phyloP scores from a whole-genome alignment of 2,797 vertebrate species.

The Etheostoma perlongum region DNA sequence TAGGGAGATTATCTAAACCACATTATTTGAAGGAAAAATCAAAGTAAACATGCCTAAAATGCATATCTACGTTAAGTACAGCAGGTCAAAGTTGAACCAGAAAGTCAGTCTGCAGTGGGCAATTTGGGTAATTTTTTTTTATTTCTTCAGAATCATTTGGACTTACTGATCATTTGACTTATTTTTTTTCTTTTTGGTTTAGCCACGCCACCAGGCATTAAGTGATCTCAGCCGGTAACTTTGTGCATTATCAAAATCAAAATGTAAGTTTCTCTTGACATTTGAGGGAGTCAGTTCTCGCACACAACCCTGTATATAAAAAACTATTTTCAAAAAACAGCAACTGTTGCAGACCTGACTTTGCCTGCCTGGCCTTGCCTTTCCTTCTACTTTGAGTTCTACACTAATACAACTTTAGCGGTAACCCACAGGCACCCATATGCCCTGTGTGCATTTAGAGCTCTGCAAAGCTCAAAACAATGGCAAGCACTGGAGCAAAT shows the following conservation, averaged over 20 bases:
- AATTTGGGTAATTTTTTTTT: not conserved
- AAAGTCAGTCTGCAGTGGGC: not conserved
- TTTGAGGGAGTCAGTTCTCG: not conserved
- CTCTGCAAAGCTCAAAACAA: constrained; percentile 32
- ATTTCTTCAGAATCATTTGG: too few species aligned
- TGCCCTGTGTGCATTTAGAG: constrained; percentile 10
- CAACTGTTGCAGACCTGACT: not conserved
- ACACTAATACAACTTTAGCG: constrained; percentile 2
- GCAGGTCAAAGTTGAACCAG: too few species aligned
- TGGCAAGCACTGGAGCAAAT: constrained; percentile 35
- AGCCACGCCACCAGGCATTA: not conserved
- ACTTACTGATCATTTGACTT: too few species aligned
- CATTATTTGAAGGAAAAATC: too few species aligned
- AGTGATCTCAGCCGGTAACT: too few species aligned
- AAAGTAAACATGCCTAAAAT: too few species aligned
- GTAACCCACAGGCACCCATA: not conserved
- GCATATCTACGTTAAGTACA: too few species aligned
- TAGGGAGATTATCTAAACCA: too few species aligned
- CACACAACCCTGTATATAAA: not conserved
- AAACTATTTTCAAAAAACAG: not conserved
- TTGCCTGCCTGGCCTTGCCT: not conserved
- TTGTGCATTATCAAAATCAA: not conserved
- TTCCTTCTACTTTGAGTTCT: constrained; percentile 14
- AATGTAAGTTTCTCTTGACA: not conserved
- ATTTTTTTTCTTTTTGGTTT: too few species aligned